Evolutionary conservation across 1,140 invertebrate species (phyloP), one percentile per base, ranked within the genome.

Genomic region (Hesperophylax magnus): DNA sequence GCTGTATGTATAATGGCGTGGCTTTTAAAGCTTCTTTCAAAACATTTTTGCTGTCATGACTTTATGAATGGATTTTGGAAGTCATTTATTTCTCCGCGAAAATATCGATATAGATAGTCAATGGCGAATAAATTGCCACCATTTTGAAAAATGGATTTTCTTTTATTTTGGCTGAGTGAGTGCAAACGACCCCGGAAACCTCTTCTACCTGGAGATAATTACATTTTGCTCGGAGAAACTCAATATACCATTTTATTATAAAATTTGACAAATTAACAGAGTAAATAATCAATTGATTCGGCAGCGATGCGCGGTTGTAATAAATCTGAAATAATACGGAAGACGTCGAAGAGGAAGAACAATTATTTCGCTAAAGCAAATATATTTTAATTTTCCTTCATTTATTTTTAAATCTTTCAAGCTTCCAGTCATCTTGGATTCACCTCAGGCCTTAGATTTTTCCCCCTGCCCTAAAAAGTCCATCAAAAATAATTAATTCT

Each of bases 401-500:
- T 67, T 34, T 67, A 27, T 67, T n/a, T 67, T 47, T 34, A 47
- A 67, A 47, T 34, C 34, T 34, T 39, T 14, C 39, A 18, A 47
- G 7, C 4, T 67, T 67, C 27, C 27, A 47, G 34, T 27, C 17
- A 31, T 15, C 31, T 47, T 47, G 11, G 39, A 47, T 47, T 47
- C 11, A 47, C 39, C 39, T 67, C 17, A 34, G 15, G 22, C 27
- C 15, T 67, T 67, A 34, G n/a, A 67, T 31, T 39, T 67, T 24
- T 56, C 27, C 22, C 22, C 53, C 6, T 6, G 69, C n/a, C 52
- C 69, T 17, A 53, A 72, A 72, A 72, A 72, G 54, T 31, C 47
- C 2, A 15, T 20, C 53, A 31, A 72, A 72, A 72, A 72, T 72
- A 72, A 71, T 72, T 72, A 54, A 72, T 72, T 54, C 69, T 53